Evolutionary conservation across 2,113 vertebrate genomes (phyloP), one percentile per base, ranked within the genome.

Genomic region (Xiphorhynchus elegans): DNA sequence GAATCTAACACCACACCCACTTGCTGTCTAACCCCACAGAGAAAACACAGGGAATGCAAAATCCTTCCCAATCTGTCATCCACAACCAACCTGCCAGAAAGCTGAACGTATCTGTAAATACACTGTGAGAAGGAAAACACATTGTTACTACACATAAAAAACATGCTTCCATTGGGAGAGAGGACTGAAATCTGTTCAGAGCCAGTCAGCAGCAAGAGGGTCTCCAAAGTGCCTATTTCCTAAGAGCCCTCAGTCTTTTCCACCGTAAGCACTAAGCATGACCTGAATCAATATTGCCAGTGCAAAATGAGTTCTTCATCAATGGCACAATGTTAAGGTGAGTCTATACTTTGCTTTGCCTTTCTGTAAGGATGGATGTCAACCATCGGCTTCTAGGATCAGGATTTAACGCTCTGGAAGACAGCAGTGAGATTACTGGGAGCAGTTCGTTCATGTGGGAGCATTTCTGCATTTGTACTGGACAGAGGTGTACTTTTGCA

Each of bases 251-350:
- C 58, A 84, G 26, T 88, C 73, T 35, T 50, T 92, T 77, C 73
- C 74, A 75, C 39, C 62, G 62, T 85, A 90, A 95, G 72, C 14
- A 2, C 68, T 63, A 10, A 1, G 53, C 37, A 26, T 13, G 42
- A 39, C 53, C 94, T 89, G 42, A 72, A 81, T 72, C 84, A 90
- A 35, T 55, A 78, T 39, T 93, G 92, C 89, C 94, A 95, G 89
- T 72, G 56, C 81, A 95, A 98, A 97, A 97, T 96, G 95, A 97
- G 95, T 95, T 98, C 94, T 88, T 97, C 96, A 95, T 97, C 91
- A 97, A 70, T 11, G 6, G 63, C 94, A 95, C 84, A 68, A 84
- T 69, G 52, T 42, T 96, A 68, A 67, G 93, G 87, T 11, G 76
- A 97, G 92, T 55, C 11, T 69, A 55, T 55, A 28, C 29, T 72